phyloP scores from a whole-genome alignment of 2,888 invertebrate species.

The Athalia circularis region DNA sequence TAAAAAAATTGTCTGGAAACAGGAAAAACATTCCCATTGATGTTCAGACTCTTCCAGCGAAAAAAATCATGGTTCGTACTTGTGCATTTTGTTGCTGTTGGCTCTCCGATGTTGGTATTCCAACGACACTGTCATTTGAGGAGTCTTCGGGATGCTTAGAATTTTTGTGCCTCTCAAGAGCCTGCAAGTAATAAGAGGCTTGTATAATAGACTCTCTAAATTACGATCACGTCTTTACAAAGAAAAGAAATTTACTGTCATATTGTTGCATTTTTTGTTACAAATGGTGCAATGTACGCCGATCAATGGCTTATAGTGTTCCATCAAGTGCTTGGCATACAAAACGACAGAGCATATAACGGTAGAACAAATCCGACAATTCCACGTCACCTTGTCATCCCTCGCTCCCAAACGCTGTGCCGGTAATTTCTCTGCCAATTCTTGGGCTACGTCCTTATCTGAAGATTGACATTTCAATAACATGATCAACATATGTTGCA shows the following conservation, averaged over 20 bases:
- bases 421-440: slow-evolving; percentile 61
- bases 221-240: not conserved
- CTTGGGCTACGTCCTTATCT: slow-evolving; percentile 56
- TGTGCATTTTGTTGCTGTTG: slow-evolving; percentile 55
- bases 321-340: slow-evolving; percentile 73
- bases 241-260: slow-evolving; percentile 51
- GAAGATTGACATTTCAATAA: not conserved
- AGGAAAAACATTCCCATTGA: not conserved
- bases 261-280: slow-evolving; percentile 58
- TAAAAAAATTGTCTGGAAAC: slow-evolving; percentile 51
- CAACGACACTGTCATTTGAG: slow-evolving; percentile 49
- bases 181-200: slow-evolving; percentile 34
- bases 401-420: slow-evolving; percentile 62
- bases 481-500: not conserved
- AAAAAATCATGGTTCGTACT: not conserved
- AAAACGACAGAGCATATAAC: slow-evolving; percentile 68
- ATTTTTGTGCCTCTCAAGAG: slow-evolving; percentile 52
- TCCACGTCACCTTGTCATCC: slow-evolving; percentile 70
- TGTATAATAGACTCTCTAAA: not conserved
- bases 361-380: slow-evolving; percentile 73
- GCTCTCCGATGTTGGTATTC: slow-evolving; percentile 53
- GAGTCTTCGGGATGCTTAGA: slow-evolving; percentile 50
- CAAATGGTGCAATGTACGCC: slow-evolving; percentile 60
- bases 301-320: slow-evolving; percentile 68
- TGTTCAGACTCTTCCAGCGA: slow-evolving; percentile 4